Percentiles rank a stretch among this genome's conserved stretches.
Conservation (phyloP, 2,797 vertebrate genomes). For the Hemibagrus guttatus region DNA sequence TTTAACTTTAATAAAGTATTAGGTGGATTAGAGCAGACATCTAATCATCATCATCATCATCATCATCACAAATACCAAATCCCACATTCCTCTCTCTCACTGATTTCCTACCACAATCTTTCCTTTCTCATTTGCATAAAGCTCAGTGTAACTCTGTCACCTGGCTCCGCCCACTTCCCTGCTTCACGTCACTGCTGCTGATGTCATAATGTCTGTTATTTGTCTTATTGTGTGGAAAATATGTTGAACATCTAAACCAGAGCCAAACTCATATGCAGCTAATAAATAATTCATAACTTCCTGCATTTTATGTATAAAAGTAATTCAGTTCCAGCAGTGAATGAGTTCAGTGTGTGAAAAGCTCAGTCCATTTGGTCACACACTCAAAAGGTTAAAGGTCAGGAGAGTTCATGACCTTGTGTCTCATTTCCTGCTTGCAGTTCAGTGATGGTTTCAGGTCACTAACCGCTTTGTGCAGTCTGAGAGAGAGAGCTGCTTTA, state of each 20-base stretch:
- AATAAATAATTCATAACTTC: background rate
- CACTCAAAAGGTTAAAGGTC: slow-evolving; percentile 8
- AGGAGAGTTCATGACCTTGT: slow-evolving; percentile 2
- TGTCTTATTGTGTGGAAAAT: background rate
- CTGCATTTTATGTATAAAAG: background rate
- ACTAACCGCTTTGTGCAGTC: background rate
- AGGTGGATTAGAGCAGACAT: too few species aligned
- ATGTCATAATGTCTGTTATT: background rate
- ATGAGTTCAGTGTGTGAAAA: slow-evolving; percentile 3
- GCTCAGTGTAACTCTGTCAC: background rate
- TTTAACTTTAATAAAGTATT: background rate
- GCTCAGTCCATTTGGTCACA: background rate
- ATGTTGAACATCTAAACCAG: background rate
- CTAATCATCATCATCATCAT: too few species aligned
- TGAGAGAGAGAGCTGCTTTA: background rate
- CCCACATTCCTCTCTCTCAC: background rate
- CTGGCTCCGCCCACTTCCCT: slow-evolving; percentile 2
- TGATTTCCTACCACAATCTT: background rate
- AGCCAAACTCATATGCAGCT: background rate
- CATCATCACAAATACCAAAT: background rate
- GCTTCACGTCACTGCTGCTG: background rate
- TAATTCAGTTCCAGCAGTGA: background rate
- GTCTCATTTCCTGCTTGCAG: slow-evolving; percentile 16
- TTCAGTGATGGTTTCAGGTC: slow-evolving; percentile 12
- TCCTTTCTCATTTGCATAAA: background rate